Percentiles rank a stretch among this genome's conserved stretches.
Conservation (phyloP, 1,140 invertebrate species). For the Brachionus calyciflorus region DNA sequence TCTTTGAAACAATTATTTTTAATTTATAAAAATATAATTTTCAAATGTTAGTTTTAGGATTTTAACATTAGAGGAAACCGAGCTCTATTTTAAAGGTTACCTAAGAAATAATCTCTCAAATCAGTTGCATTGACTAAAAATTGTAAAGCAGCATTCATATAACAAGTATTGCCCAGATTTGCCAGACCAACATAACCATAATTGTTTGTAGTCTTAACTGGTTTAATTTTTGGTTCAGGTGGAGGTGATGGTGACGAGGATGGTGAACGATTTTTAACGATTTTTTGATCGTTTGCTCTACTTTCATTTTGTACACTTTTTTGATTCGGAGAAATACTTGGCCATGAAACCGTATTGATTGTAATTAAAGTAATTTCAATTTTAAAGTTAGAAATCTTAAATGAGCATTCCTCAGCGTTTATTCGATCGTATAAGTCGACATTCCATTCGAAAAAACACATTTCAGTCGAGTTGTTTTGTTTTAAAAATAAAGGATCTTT, state of each 20-base stretch:
- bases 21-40: no score
- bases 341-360: background rate
- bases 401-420: background rate
- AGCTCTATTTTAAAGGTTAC: background rate
- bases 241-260: conserved; percentile 25
- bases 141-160: conserved; percentile 60
- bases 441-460: background rate
- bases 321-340: background rate
- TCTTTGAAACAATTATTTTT: no score
- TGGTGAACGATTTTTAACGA: background rate
- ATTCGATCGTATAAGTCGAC: background rate
- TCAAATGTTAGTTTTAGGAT: no score
- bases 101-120: conserved; percentile 36
- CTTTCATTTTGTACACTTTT: background rate
- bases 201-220: background rate
- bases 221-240: background rate
- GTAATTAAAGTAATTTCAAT: background rate
- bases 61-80: no score
- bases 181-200: conserved; percentile 53
- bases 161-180: conserved; percentile 60
- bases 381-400: background rate
- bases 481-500: background rate
- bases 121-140: conserved; percentile 46
- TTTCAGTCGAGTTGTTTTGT: background rate
- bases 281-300: background rate